Conservation (phyloP, 2,888 invertebrate genomes). For the Dicranocentrus wangi region DNA sequence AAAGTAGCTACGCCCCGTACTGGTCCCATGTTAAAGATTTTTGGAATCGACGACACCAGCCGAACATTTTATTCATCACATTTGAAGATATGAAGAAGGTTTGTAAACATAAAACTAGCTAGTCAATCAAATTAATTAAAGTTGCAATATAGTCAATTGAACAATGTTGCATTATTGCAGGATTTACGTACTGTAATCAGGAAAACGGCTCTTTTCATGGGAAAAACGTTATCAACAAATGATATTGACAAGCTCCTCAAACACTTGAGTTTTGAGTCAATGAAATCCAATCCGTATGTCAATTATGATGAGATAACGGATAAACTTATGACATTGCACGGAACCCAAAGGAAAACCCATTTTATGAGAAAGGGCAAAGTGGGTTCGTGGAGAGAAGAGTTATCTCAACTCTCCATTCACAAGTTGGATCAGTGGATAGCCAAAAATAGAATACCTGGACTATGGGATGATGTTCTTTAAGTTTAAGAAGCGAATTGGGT, state of each 20-base stretch:
- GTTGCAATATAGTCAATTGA: not conserved
- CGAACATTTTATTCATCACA: conserved; percentile 85
- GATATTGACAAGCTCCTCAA: conserved; percentile 81
- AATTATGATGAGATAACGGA: conserved; percentile 80
- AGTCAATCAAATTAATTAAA: not conserved
- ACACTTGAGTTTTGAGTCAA: conserved; percentile 86
- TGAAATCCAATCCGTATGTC: conserved; percentile 87
- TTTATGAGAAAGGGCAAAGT: conserved; percentile 86
- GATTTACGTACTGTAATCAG: conserved; percentile 82
- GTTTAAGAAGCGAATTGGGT: too few relatives aligned
- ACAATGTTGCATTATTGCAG: conserved; percentile 74
- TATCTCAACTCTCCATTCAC: conserved; percentile 82
- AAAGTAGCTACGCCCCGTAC: conserved; percentile 68
- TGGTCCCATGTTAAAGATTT: conserved; percentile 75
- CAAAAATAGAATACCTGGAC: conserved; percentile 68
- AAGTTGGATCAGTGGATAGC: conserved; percentile 83
- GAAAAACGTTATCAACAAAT: conserved; percentile 80
- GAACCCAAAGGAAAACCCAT: conserved; percentile 74
- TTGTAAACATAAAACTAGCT: conserved; percentile 20
- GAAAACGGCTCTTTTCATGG: conserved; percentile 83
- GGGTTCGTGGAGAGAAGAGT: conserved; percentile 87
- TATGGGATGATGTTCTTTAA: conserved; percentile 61
- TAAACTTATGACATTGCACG: conserved; percentile 67
- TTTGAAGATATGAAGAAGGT: conserved; percentile 87
- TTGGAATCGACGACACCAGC: conserved; percentile 82